Evolutionary conservation across 2,888 invertebrate genomes (phyloP).

Genomic region (Meteorus cinctellus): DNA sequence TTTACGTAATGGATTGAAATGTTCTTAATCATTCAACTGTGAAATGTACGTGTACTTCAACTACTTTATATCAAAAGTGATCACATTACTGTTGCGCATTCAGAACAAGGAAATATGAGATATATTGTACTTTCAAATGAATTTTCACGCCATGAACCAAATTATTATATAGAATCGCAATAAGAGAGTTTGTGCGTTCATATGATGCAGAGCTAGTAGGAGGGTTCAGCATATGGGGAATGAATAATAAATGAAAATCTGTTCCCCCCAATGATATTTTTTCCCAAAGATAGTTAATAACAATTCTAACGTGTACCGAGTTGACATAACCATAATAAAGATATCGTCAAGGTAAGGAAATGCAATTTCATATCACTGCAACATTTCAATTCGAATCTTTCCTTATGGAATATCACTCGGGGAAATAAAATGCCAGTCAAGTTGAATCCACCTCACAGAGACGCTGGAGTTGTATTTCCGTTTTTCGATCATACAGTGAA

Average conservation of each 20-base stretch:
- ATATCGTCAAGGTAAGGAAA: constrained; percentile 27
- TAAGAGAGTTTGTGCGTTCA: constrained; percentile 10
- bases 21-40: too few species aligned
- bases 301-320: background rate
- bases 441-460: constrained; percentile 18
- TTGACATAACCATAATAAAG: constrained; percentile 15
- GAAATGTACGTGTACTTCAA: too few species aligned
- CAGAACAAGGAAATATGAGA: too few species aligned
- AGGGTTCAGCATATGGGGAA: background rate
- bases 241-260: background rate
- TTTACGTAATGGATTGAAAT: too few species aligned
- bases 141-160: too few species aligned
- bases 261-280: background rate
- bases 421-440: constrained; percentile 45
- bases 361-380: constrained; percentile 35
- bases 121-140: too few species aligned
- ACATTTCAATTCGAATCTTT: constrained; percentile 40
- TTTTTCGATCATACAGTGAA: background rate
- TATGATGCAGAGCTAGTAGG: background rate
- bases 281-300: background rate
- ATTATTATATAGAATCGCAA: background rate
- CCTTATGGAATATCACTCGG: constrained; percentile 38
- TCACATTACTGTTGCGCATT: too few species aligned
- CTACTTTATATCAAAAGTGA: too few species aligned
- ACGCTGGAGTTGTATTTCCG: constrained; percentile 16